phyloP scores from a whole-genome alignment of 2,113 vertebrate genomes.

The Gopherus flavomarginatus region DNA sequence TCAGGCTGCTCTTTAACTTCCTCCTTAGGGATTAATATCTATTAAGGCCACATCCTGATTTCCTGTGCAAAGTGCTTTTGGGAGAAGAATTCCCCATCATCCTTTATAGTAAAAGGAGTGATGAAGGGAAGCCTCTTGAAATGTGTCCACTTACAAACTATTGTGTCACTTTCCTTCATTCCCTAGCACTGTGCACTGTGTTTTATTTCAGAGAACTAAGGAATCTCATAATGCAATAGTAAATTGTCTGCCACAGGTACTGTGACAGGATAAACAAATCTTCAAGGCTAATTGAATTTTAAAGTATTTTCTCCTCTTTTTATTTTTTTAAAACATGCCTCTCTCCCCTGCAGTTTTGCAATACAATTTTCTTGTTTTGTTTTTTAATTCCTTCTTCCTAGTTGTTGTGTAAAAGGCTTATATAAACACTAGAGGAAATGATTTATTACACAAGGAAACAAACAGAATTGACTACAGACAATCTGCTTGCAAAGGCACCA shows the following conservation, averaged over 20 bases:
- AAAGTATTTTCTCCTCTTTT: background rate
- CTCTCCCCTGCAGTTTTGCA: background rate
- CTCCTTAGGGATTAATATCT: slow-evolving; percentile 63
- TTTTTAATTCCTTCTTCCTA: background rate
- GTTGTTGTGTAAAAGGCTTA: background rate
- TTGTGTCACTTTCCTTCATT: background rate
- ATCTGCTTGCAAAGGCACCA: background rate
- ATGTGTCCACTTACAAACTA: background rate
- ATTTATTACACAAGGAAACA: background rate
- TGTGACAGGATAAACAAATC: background rate
- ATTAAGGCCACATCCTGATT: slow-evolving; percentile 56
- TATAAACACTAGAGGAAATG: background rate
- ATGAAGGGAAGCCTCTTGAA: slow-evolving; percentile 33
- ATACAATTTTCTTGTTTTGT: background rate
- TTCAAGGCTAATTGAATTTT: background rate
- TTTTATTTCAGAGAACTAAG: background rate
- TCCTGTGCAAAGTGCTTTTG: slow-evolving; percentile 70
- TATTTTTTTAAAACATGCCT: background rate
- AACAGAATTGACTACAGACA: background rate
- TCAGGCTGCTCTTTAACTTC: slow-evolving; percentile 22
- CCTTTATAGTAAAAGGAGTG: slow-evolving; percentile 42
- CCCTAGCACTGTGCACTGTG: background rate
- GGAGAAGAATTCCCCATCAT: slow-evolving; percentile 57
- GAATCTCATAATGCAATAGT: background rate
- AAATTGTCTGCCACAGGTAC: background rate